Evolutionary conservation across 2,797 vertebrate species (phyloP), one percentile per base, ranked within the genome.

Genomic region (Crocidura indochinensis): DNA sequence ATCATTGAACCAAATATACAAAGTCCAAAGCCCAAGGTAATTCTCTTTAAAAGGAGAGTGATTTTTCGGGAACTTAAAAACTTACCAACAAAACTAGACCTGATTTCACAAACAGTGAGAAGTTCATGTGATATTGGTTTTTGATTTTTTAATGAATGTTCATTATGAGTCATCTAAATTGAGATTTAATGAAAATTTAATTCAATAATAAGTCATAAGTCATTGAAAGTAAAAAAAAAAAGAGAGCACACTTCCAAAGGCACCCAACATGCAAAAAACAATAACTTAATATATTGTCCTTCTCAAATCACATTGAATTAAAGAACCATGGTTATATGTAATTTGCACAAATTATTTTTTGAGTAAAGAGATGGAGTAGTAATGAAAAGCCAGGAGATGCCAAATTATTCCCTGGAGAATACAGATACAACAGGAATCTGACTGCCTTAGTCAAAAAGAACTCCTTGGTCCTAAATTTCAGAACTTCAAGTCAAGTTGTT

Each of bases 151-250:
- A 53, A 53, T 53, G 51, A 17, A 17, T 53, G 51, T 53, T 53
- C 12, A 53, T 14, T 53, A 53, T 53, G 10, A 14, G 4, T 53
- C 12, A 53, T 53, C 12, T 53, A 53, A 14, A 53, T 53, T 51
- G 10, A 3, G 51, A 53, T 53, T 53, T 53, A 53, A 53, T 64
- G 19, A 20, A 64, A 64, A 64, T 22, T 53, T 53, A 64, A 79
- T 76, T 92, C 86, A 75, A 53, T 71, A 56, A 29, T 38, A 71
- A 93, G 20, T 12, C 20, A 29, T 38, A 71, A 93, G 20, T 12
- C 20, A 12, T 51, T 80, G n/a, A 69, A 64, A 90, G 22, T 56
- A 20, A 78, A 77, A 94, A 51, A 51, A 51, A 51, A 51, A 31
- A 80, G 65, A 68, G 2, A 87, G 49, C 14, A 49, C 81, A 71